phyloP scores from a whole-genome alignment of 1,140 invertebrate genomes.

The Stegodyphus dumicola region DNA sequence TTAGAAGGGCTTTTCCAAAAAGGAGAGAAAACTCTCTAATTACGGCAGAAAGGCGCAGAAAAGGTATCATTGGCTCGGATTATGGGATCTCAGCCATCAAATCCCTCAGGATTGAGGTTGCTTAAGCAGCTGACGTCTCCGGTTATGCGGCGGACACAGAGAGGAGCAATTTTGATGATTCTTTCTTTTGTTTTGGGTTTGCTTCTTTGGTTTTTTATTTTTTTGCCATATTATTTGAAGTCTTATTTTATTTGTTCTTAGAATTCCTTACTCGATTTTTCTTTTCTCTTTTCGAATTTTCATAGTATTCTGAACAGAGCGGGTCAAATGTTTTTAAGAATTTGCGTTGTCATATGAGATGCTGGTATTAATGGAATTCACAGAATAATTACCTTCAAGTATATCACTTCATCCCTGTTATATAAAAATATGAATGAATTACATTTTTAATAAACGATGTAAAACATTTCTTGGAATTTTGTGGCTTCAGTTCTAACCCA shows the following conservation, averaged over 20 bases:
- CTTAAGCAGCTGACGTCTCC: constrained; percentile 43
- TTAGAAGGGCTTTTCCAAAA: constrained; percentile 54
- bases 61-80: constrained; percentile 59
- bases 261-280: constrained; percentile 12
- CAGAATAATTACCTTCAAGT: too few relatives aligned
- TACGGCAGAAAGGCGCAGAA: constrained; percentile 36
- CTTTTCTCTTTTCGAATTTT: not conserved
- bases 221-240: too few relatives aligned
- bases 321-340: too few relatives aligned
- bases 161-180: constrained; percentile 48
- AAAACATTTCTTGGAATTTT: too few relatives aligned
- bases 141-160: constrained; percentile 31
- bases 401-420: too few relatives aligned
- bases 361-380: too few relatives aligned
- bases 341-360: too few relatives aligned
- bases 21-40: constrained; percentile 52
- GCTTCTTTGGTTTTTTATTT: constrained; percentile 2
- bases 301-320: not conserved
- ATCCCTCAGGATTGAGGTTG: constrained; percentile 53
- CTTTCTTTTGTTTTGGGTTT: constrained; percentile 16
- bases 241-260: not conserved
- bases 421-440: too few relatives aligned
- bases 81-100: constrained; percentile 55
- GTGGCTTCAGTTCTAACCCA: too few relatives aligned
- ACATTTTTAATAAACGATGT: too few relatives aligned